These are phyloP conservation scores for Menidia beryllina DNA, from an alignment of 2,113 vertebrate genomes.

Conservation along the genomic window DNA sequence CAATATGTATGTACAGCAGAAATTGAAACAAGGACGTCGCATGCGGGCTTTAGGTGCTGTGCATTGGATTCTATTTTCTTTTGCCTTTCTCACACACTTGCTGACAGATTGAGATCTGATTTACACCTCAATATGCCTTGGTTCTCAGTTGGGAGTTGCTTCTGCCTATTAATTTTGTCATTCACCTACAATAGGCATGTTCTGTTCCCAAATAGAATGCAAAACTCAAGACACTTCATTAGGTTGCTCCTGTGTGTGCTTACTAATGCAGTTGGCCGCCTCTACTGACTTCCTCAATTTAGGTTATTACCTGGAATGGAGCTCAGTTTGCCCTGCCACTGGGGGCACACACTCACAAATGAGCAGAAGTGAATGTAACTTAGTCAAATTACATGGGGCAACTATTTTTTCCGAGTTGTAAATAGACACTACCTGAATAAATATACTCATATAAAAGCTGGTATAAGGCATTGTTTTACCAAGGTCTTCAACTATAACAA, in stretches of 20 bases:
- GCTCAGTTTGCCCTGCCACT: constrained; percentile 22
- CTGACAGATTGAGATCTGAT: constrained; percentile 64
- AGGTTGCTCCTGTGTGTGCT: constrained; percentile 67
- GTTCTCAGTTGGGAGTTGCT: constrained; percentile 65
- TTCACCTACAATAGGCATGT: constrained; percentile 70
- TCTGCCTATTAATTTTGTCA: constrained; percentile 77
- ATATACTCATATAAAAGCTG: constrained; percentile 15
- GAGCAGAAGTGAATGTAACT: constrained; percentile 50
- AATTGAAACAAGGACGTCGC: constrained; percentile 11
- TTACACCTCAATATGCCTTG: constrained; percentile 67
- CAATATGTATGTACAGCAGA: constrained; percentile 1
- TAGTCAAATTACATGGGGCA: constrained; percentile 18
- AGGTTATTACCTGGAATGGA: constrained; percentile 67
- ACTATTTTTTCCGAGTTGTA: constrained; percentile 11
- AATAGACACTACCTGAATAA: constrained; percentile 1
- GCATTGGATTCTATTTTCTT: constrained; percentile 18
- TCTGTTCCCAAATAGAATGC: constrained; percentile 78
- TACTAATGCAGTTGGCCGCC: constrained; percentile 57
- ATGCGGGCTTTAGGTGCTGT: constrained; percentile 6
- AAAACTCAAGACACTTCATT: constrained; percentile 78
- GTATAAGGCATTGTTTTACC: constrained; percentile 13
- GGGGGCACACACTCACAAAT: constrained; percentile 26
- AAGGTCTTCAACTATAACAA: neutral
- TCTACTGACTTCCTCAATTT: constrained; percentile 63
- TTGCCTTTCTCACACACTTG: constrained; percentile 28